Percentiles rank a stretch among this genome's conserved stretches.
Conservation (phyloP, 2,797 vertebrate species). For the Rhabdomys pumilio region DNA sequence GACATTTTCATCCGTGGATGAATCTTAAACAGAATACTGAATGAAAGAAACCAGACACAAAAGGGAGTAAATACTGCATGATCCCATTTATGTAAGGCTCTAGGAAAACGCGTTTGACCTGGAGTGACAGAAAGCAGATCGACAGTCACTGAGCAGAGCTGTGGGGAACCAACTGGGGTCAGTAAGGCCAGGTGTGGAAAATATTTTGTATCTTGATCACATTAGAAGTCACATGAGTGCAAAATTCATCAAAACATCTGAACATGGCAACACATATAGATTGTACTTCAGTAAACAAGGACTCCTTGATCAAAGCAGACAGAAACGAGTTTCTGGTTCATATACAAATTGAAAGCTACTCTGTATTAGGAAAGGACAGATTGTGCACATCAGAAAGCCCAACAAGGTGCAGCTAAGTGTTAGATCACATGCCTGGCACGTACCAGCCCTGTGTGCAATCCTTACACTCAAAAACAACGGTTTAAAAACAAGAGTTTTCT, state of each 20-base stretch:
- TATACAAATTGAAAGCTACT: conserved; percentile 23
- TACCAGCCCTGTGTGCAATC: neutral
- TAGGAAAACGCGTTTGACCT: conserved; percentile 45
- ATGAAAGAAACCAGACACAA: conserved; percentile 62
- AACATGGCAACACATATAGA: neutral
- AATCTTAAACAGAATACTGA: conserved; percentile 50
- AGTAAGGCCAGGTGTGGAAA: neutral
- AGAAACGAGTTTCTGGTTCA: conserved; percentile 40
- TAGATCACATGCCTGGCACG: neutral
- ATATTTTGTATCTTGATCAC: conserved; percentile 1
- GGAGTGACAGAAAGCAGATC: conserved; percentile 50
- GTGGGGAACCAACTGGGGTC: neutral
- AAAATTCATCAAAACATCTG: conserved; percentile 47
- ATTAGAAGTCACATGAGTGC: neutral
- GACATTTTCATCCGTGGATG: neutral
- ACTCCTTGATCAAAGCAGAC: neutral
- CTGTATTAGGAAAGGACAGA: neutral
- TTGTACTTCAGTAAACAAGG: conserved; percentile 12
- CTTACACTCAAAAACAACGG: neutral
- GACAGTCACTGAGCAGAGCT: neutral
- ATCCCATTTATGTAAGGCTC: conserved; percentile 49
- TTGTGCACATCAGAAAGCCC: conserved; percentile 1
- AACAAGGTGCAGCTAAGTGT: neutral
- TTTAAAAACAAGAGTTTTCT: neutral
- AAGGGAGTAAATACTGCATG: conserved; percentile 52